Conservation (phyloP, 2,113 vertebrate species). For the Sigmodon hispidus region DNA sequence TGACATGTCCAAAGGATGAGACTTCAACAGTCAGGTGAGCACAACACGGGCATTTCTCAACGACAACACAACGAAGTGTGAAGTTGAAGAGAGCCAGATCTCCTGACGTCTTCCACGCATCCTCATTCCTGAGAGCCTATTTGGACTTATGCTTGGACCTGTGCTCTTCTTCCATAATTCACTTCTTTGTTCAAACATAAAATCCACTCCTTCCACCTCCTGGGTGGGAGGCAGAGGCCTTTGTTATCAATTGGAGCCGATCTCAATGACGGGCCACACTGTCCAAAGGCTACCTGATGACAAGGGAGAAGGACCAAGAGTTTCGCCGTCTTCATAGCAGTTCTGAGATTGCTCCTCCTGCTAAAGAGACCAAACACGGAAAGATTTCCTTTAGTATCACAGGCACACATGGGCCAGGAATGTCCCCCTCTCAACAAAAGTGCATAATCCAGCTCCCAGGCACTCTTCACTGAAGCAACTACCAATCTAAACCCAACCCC, state of each 20-base stretch:
- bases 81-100: conserved; percentile 52
- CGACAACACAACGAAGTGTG: conserved; percentile 66
- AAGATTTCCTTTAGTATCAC: conserved; percentile 56
- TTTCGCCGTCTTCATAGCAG: conserved; percentile 85
- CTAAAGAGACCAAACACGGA: conserved; percentile 82
- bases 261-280: conserved; percentile 75
- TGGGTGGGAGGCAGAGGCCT: conserved; percentile 71
- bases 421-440: not conserved
- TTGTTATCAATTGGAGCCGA: conserved; percentile 80
- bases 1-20: conserved; percentile 1
- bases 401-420: not conserved
- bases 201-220: conserved; percentile 81
- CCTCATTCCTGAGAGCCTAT: conserved; percentile 81
- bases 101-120: conserved; percentile 72
- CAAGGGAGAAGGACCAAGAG: conserved; percentile 70
- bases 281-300: conserved; percentile 75
- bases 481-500: not conserved
- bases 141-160: conserved; percentile 72
- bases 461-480: not conserved
- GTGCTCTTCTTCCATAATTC: conserved; percentile 81
- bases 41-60: conserved; percentile 53
- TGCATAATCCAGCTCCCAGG: not conserved
- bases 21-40: conserved; percentile 31
- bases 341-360: conserved; percentile 90
- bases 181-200: conserved; percentile 77